These are phyloP conservation scores for Ahaetulla prasina DNA, from an alignment of 2,113 vertebrate genomes.

Conservation along the genomic window DNA sequence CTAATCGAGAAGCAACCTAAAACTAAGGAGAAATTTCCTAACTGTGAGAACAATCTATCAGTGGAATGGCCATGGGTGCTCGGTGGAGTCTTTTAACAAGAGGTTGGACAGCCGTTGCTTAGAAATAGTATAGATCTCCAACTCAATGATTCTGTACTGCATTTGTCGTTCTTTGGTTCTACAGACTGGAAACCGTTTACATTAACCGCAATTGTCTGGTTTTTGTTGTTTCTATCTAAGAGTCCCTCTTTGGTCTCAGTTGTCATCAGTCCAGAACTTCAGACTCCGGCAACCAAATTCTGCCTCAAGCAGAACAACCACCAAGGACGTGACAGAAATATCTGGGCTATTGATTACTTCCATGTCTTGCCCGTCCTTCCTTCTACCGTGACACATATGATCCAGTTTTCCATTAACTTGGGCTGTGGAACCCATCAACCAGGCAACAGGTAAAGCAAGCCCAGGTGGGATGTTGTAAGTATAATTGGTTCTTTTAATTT, in stretches of 20 bases:
- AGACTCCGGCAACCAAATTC: constrained; percentile 88
- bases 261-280: constrained; percentile 84
- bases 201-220: background rate
- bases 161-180: background rate
- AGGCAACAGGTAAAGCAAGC: constrained; percentile 84
- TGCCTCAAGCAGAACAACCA: constrained; percentile 91
- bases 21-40: too few species aligned
- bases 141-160: background rate
- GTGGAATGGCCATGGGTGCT: too few species aligned
- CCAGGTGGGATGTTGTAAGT: background rate
- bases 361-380: constrained; percentile 89
- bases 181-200: background rate
- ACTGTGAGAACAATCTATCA: too few species aligned
- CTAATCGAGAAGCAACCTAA: too few species aligned
- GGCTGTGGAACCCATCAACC: constrained; percentile 95
- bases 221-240: constrained; percentile 70
- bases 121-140: too few species aligned
- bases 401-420: constrained; percentile 95
- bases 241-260: constrained; percentile 86
- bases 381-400: constrained; percentile 84
- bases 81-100: too few species aligned
- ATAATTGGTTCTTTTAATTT: background rate
- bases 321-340: constrained; percentile 80
- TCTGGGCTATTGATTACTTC: constrained; percentile 95
- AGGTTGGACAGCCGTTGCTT: too few species aligned